Base-by-base conservation (phyloP, 2,888 invertebrate species). In the Diarsia mendica region DNA sequence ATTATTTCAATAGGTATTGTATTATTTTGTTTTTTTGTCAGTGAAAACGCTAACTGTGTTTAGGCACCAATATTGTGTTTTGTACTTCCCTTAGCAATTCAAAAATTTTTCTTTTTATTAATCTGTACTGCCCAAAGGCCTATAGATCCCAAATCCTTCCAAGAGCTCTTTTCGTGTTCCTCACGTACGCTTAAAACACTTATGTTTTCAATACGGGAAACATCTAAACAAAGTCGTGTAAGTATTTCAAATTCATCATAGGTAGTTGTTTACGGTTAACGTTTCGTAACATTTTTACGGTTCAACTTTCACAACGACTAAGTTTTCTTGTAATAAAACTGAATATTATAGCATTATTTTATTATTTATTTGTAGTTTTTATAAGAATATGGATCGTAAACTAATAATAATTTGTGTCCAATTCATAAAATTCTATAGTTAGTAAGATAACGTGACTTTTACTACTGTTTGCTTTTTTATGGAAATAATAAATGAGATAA, bases 211-310 rank as follows among this genome's bases (percentile, higher is more conserved):
- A 28, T 28, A 28, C 28, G 33, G 0, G 28, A 28, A 28, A 58
- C 28, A 18, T n/a, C 2, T 39, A 23, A 70, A 23, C 53, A 63
- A 69, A 55, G 28, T 15, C 55, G 10, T 55, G 15, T 48, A 28
- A 44, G 11, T 48, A 44, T 51, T 79, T 58, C 11, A 64, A 46
- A 77, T 65, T 49, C n/a, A 70, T 60, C 70, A 15, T 11, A 28
- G 2, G 4, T 39, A 53, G 11, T 77, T 64, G 28, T 28, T 51
- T 18, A 58, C 60, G 28, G 15, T 72, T n/a, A 23, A 46, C 13
- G 58, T 64, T 77, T 60, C 58, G 33, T 46, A 77, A 77, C 33
- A 28, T 18, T 70, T 70, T 79, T 18, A 79, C 70, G 49, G n/a
- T 61, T 72, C 39, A 72, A 80, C 66, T 79, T 72, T 78, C 61